phyloP scores from a whole-genome alignment of 2,797 vertebrate species.

The Eospalax fontanierii region DNA sequence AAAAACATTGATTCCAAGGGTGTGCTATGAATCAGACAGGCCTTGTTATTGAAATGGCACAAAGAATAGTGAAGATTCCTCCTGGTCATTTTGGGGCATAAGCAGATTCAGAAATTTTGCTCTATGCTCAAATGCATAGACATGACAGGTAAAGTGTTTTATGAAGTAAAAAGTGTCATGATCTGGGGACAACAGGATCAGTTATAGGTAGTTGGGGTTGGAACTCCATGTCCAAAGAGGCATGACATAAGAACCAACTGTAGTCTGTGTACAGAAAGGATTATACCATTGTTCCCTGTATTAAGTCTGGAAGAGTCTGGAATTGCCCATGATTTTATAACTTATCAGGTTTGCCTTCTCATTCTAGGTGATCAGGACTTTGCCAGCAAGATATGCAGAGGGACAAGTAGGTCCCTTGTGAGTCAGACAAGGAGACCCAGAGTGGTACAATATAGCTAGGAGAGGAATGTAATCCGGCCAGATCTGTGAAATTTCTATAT shows the following conservation, averaged over 20 bases:
- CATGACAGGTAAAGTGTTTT: not conserved
- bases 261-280: not conserved
- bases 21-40: not conserved
- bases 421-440: not conserved
- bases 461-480: not conserved
- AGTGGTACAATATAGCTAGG: too few relatives aligned
- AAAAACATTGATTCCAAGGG: not conserved
- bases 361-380: not conserved
- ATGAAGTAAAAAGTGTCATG: not conserved
- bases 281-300: not conserved
- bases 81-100: not conserved
- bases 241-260: not conserved
- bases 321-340: not conserved
- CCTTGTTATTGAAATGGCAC: not conserved
- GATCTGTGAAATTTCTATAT: not conserved
- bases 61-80: not conserved
- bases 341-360: not conserved
- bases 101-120: not conserved
- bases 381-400: not conserved
- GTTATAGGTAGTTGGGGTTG: not conserved
- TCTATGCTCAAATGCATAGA: not conserved
- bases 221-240: not conserved
- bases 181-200: not conserved
- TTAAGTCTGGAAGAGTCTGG: not conserved
- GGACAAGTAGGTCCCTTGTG: not conserved